A percentile compares a stretch with the other conserved stretches of the same genome.
These are phyloP conservation scores for Pammene aurita DNA, from an alignment of 2,888 invertebrate species.

Conservation along the genomic window DNA sequence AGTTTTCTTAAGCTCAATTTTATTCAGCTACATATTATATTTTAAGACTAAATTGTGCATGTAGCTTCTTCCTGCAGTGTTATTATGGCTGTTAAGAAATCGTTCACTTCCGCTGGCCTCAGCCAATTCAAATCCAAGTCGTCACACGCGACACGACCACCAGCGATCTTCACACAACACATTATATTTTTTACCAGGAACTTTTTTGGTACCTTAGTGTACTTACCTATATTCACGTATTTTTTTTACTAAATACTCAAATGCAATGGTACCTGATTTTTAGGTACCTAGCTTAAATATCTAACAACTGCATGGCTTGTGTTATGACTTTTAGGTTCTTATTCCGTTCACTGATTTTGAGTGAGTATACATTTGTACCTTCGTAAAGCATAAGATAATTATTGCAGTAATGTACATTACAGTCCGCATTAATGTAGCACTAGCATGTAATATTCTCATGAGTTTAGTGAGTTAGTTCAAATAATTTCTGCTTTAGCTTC, in stretches of 20 bases:
- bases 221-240: no score
- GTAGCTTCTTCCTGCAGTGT: constrained; percentile 55
- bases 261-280: no score
- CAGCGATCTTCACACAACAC: constrained; percentile 12
- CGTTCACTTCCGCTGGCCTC: constrained; percentile 73
- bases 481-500: not conserved
- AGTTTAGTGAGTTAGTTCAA: not conserved
- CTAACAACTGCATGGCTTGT: no score
- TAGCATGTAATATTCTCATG: not conserved
- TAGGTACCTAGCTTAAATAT: no score
- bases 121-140: constrained; percentile 56
- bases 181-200: no score
- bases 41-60: constrained; percentile 39
- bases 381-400: no score
- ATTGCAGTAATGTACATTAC: no score
- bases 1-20: not conserved
- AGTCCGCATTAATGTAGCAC: not conserved
- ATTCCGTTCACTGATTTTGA: no score
- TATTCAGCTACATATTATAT: constrained; percentile 15
- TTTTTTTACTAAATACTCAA: not conserved
- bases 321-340: no score
- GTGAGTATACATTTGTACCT: no score
- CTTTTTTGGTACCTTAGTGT: not conserved
- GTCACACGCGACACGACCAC: constrained; percentile 63
- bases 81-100: constrained; percentile 69